Base-by-base conservation (phyloP, 2,888 invertebrate species). In the Sesia bembeciformis region DNA sequence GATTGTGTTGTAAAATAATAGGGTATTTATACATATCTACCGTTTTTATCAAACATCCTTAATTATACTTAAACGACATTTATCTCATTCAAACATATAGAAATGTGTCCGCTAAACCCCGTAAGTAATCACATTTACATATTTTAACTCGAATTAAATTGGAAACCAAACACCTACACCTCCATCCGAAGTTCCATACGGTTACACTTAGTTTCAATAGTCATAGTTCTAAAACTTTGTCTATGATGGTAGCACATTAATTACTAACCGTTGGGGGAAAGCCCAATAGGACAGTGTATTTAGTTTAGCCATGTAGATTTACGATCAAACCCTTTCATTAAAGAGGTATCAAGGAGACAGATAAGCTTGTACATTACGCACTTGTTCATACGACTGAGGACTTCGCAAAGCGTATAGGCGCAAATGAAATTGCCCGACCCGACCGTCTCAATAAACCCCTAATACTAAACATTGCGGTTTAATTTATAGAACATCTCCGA, bases 291-390 rank as follows among this genome's bases (percentile, higher is more conserved):
- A 81, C 74, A 77, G 72, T 74, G 76, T 82, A 83, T 83, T 84
- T 82, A 84, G 82, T 85, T 84, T 76, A 78, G 76, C 79, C 80
- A 78, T 83, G 83, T 87, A 84, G 85, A 88, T 88, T 88, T 86
- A 88, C 84, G 87, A 86, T 84, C 84, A 75, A 80, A 84, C 86
- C 88, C 85, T 87, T 86, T 87, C 84, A 87, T 88, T 85, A 87
- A 86, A 82, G 81, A 84, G 84, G 87, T 86, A 87, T 85, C 85
- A 85, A 81, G 76, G 81, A 78, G 83, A 84, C 76, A 84, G 84
- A 86, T 86, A 86, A 83, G 79, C 76, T 74, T 74, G 68, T 72
- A 78, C 78, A 77, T 78, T 81, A 82, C 78, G 77, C 81, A 82
- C 80, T 84, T 78, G 81, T 83, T 79, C 78, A 75, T 82, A 80